Evolutionary conservation across 2,888 invertebrate species (phyloP), one percentile per base, ranked within the genome.

Genomic region (Allygus modestus): DNA sequence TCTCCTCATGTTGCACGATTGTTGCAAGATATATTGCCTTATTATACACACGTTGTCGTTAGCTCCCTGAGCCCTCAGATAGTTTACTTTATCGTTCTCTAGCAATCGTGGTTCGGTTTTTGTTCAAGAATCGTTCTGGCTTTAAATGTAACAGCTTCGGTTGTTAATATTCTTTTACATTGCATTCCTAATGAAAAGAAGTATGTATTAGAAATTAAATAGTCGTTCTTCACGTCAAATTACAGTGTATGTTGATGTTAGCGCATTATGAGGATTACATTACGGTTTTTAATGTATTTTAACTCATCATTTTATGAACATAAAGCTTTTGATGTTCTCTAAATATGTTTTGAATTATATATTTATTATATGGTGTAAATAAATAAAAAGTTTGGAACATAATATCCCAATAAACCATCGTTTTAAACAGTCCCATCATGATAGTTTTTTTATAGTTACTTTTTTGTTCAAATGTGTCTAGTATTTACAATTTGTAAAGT

Each of bases 1-100:
- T 28, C 79, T 79, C 79, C 79, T 58, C 46, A 79, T 28, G 54
- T 79, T 79, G 79, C 58, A 58, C 31, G 37, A 17, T 33, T 37
- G 79, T 54, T 79, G 79, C 79, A 79, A 79, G 58, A 58, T 79
- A 79, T 79, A 79, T 41, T 79, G 79, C 79, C 79, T 79, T 79
- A 79, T 79, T 51, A 79, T 79, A 79, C 79, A 79, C 79, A 17
- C 51, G 33, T 26, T 58, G 79, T 79, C 51, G 58, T 79, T 46
- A 79, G 79, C 79, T 28, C 26, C 77, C 51, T 43, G 20, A 41
- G 23, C 12, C 73, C 73, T 43, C 15, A 23, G 4, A 20, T 37
- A 41, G 73, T 73, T 73, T 41, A 33, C 20, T 11, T 69, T n/a
- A 23, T 23, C 9, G 37, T 73, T 41, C 73, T 41, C 23, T 73